A percentile compares a stretch with the other conserved stretches of the same genome.
These are phyloP conservation scores for Pachycephus smyrnensis DNA, from an alignment of 2,888 invertebrate genomes.

Conservation along the genomic window DNA sequence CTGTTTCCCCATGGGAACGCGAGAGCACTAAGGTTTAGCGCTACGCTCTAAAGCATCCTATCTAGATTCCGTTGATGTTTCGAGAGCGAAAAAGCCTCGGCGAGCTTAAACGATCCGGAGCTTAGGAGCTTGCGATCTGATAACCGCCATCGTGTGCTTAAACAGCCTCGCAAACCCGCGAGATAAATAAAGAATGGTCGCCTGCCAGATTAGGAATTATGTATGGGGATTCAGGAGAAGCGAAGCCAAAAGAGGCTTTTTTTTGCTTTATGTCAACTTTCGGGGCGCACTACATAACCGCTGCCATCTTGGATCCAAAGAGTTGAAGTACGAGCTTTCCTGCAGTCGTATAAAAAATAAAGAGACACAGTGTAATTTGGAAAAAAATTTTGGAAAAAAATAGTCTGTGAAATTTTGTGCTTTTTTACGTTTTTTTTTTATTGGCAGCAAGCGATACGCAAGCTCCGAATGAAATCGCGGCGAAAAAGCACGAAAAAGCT, in stretches of 20 bases:
- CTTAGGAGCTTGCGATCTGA: slow-evolving; percentile 44
- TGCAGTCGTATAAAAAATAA: neutral
- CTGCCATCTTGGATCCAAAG: neutral
- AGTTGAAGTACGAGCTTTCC: neutral
- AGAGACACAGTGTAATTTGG: accelerated
- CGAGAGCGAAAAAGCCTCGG: slow-evolving; percentile 33
- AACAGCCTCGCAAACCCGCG: slow-evolving; percentile 35
- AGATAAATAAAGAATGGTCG: slow-evolving; percentile 1
- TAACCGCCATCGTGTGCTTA: slow-evolving; percentile 40
- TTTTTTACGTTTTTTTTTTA: neutral
- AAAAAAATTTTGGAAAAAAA: too few relatives aligned
- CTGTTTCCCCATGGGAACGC: neutral
- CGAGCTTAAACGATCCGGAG: slow-evolving; percentile 42
- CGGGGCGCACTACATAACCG: neutral
- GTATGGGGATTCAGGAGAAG: neutral
- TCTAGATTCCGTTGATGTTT: slow-evolving; percentile 36
- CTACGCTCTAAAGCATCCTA: slow-evolving; percentile 15
- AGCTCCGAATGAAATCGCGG: neutral
- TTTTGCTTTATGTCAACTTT: neutral
- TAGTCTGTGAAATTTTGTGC: too few relatives aligned
- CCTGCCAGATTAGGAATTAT: neutral
- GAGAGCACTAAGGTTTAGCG: neutral
- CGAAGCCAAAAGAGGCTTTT: neutral
- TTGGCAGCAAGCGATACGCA: neutral
- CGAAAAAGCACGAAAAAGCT: neutral